Evolutionary conservation across 2,113 vertebrate genomes (phyloP), one percentile per base, ranked within the genome.

Genomic region (Cynocephalus volans): DNA sequence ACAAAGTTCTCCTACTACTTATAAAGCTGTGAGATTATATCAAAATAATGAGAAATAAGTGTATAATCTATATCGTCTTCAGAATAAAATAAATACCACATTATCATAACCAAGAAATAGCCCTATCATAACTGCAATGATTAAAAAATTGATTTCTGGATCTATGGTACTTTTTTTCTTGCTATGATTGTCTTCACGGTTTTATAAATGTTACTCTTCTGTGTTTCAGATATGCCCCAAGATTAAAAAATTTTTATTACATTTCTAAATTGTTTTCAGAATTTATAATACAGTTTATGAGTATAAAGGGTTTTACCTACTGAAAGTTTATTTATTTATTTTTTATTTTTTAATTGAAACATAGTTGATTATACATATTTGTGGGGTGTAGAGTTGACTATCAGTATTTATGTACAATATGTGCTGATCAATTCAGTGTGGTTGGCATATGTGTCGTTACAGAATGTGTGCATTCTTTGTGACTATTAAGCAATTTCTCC

Each of bases 181-280:
- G 6, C 69, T 50, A 62, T 81, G 69, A 75, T 96, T 73, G 28
- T 85, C n/a, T 80, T 73, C n/a, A 70, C 33, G 31, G 13, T 12
- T 82, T 93, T 97, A 23, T 82, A 41, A 81, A 64, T 19, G 67
- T 87, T 91, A 97, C 45, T 52, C 8, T 28, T 93, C 26, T 72
- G 45, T 82, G 31, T 31, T 85, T 93, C 41, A 36, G 9, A 8
- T 90, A 3, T 79, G 52, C 19, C 76, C 10, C 18, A 41, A 83
- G 24, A 58, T 93, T 97, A 26, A 64, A 89, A 64, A 41, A 41
- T 9, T 18, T 88, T 76, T 87, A 56, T 64, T 48, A 67, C 4
- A 93, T 41, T 62, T 82, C 33, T 89, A 31, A 76, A 54, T 1
- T 58, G 48, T 84, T 93, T 77, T 73, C 36, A 76, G 28, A 90